Evolutionary conservation across 2,113 vertebrate genomes (phyloP), one percentile per base, ranked within the genome.

Genomic region (Echinops telfairi): DNA sequence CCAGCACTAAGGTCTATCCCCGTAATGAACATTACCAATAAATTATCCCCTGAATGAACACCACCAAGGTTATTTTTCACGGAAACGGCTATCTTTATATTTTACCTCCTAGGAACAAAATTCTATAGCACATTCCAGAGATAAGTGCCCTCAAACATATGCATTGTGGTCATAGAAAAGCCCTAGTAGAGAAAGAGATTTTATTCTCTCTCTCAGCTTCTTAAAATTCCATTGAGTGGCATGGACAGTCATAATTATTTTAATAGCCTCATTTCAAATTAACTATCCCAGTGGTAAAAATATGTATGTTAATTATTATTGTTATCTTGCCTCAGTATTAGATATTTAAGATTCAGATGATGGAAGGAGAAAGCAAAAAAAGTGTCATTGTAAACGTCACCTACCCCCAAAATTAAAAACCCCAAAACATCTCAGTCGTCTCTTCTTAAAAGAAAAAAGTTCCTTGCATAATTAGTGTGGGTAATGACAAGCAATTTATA

Each of bases 401-500:
- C 73, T 94, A 62, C 38, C 6, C 60, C 60, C 60, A 22, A 53
- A 53, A 40, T 40, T 4, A 8, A 62, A 86, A 73, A 71, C 6
- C 60, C 60, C 77, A 83, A 78, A 25, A 78, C 83, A 57, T 53
- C 47, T 53, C 47, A 53, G 36, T 81, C 81, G 92, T n/a, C 60
- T 95, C 82, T 91, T 86, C 25, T 66, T 64, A 19, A 71, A n/a
- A 78, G 73, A 96, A 76, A 97, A 47, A 93, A 47, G 8, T 73
- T 97, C 97, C 92, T 97, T 92, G 81, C 93, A 2, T 89, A 96
- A 90, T 92, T 80, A 75, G 84, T 92, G 76, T 97, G 96, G 98
- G 95, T 97, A 91, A 90, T 89, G 82, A 88, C 90, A 96, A 96
- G 58, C 92, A 96, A 90, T 92, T 98, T 98, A 97, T 98, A 97